Conservation (phyloP, 2,113 vertebrate species). For the Circaetus cinerascens region DNA sequence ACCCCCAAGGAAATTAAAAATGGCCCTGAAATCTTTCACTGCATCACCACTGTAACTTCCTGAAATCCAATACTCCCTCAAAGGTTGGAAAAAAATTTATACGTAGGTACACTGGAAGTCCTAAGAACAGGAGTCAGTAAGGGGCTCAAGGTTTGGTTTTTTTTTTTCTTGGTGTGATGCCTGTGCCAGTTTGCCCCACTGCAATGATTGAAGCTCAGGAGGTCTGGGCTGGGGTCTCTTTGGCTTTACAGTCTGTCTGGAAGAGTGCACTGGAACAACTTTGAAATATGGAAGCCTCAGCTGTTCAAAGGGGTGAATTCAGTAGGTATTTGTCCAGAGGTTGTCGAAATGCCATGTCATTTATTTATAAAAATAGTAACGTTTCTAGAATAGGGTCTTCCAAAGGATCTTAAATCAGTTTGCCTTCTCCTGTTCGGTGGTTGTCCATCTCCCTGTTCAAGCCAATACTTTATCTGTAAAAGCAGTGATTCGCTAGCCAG, state of each 20-base stretch:
- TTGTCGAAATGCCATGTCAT: background rate
- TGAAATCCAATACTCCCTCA: background rate
- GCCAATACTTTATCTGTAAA: background rate
- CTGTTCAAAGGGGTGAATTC: background rate
- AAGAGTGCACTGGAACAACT: background rate
- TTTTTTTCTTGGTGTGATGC: background rate
- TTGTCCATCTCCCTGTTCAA: background rate
- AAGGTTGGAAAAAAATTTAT: background rate
- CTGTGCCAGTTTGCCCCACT: background rate
- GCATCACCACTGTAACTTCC: background rate
- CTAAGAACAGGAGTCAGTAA: background rate
- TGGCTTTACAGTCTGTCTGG: background rate
- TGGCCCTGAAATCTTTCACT: background rate
- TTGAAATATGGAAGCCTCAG: background rate
- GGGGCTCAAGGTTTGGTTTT: accelerated
- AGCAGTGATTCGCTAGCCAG: background rate
- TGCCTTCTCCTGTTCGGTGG: background rate
- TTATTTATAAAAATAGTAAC: background rate
- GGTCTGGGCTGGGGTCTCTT: background rate
- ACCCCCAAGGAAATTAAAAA: background rate
- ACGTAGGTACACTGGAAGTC: background rate
- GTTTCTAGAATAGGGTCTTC: background rate
- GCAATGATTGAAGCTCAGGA: background rate
- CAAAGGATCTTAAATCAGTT: background rate
- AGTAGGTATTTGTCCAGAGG: background rate